Evolutionary conservation across 2,888 invertebrate genomes (phyloP), one percentile per base, ranked within the genome.

Genomic region (Caenorhabditis macrosperma): DNA sequence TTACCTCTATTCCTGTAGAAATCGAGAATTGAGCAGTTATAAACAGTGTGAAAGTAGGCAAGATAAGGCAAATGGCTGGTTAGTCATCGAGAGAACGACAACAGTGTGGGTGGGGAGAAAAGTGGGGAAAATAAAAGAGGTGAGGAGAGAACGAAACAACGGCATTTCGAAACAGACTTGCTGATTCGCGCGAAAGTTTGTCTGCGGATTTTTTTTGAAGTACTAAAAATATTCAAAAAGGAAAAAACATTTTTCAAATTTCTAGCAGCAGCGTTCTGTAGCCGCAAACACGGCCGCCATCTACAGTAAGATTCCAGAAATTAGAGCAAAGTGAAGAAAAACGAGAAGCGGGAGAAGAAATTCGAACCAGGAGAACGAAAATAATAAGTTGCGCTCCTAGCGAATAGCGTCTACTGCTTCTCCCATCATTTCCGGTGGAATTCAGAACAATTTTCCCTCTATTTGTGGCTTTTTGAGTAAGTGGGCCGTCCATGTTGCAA

Each of bases 1-100:
- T 86, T 75, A 82, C 83, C 83, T 68, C 60, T 57, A 60, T 76
- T 74, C 74, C 84, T 84, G 79, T 48, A 84, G 75, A 60, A 41
- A 5, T 24, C 28, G 15, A n/a, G 24, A 52, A 17, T 35, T 30
- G 44, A 38, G 28, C 9, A 28, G 15, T 33, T 50, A 59, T 35
- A 64, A 50, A 15, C 60, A 41, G 12, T 54, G 17, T 41, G 55
- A 22, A 9, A 67, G 20, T 22, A 30, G 38, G 4, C 4, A 28
- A 66, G 67, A 68, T 68, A 57, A 68, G 57, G 33, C 46, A 68
- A 48, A 60, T 54, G 44, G 71, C 41, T 26, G 15, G n/a, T 71
- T 50, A 71, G 71, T 71, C 71, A 71, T 33, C 60, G 41, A 20
- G 44, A 44, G 44, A 44, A 38, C 38, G 38, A 38, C 38, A 38